Evolutionary conservation across 2,113 vertebrate species (phyloP), one percentile per base, ranked within the genome.

Genomic region (Eubucco bourcierii): DNA sequence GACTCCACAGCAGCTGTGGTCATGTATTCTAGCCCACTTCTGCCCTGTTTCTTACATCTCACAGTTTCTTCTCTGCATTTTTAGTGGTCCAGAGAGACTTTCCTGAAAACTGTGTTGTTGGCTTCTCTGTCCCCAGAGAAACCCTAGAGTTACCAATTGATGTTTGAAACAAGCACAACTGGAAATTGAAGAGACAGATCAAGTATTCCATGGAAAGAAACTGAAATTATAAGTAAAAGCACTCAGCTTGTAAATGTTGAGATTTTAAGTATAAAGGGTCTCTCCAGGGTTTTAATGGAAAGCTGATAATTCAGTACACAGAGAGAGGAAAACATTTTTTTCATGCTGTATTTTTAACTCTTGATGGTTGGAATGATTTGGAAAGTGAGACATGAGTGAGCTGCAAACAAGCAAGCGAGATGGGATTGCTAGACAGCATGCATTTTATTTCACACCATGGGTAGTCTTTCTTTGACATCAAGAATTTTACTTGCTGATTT

Each of bases 401-500:
- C 84, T 92, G 91, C 90, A 95, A 96, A 94, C 15, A 12, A 71
- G 82, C 52, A 84, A 96, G 91, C 18, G 53, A 93, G 88, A 85
- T 73, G 88, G 82, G 88, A 72, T 84, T 87, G 88, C 90, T 84
- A 95, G 93, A 94, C 93, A 96, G 94, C 83, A 71, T 84, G 91
- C 81, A 31, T 94, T 97, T 96, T 92, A 95, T 89, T 92, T 95
- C 88, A 95, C 95, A 95, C 95, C 67, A 56, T 15, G 73, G 93
- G 59, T 89, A 90, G 91, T 94, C 91, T 96, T 95, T 90, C 95
- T 97, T 93, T 95, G 96, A 95, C 96, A 91, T 66, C 83, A 65
- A 65, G 94, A 92, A 95, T 97, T 97, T 97, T 96, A 97, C 95
- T 96, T 97, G 95, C 95, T 97, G 87, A 96, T 98, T 97, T 90